Base-by-base conservation (phyloP, 2,888 invertebrate species). In the Portevinia maculata region DNA sequence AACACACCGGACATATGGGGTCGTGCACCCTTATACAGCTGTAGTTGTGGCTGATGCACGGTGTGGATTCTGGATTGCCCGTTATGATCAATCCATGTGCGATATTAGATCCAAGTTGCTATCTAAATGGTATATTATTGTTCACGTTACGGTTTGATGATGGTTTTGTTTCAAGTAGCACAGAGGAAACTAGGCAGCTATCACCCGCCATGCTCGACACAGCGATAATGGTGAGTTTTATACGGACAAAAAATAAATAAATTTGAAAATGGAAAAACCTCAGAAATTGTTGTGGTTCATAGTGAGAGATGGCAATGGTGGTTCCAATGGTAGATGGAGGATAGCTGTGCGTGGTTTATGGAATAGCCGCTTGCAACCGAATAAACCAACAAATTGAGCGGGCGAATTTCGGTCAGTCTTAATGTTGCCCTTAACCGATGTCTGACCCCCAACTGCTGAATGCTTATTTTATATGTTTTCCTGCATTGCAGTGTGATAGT, bases 351-450 rank as follows among this genome's bases (percentile, higher is more conserved):
- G 69, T 55, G 60, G 60, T 75, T 59, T 57, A 62, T 55, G 65
- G 67, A 9, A 62, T 46, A 37, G 62, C 44, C 50, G 67, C 52
- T 53, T 59, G 57, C 57, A 64, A 69, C 75, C 75, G 62, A 79
- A 70, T 64, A 70, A 81, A 59, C 76, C 76, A 71, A 70, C 76
- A 81, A 70, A 76, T 81, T 75, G 81, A 81, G 81, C 70, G 75
- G 70, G 64, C 52, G 81, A 81, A 70, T 70, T 53, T 76, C 70
- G 81, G 81, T 81, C 57, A 60, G 70, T 71, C 76, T 81, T 70
- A 76, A 81, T 81, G 65, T 70, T 53, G 15, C 76, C 70, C 59
- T 50, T 60, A 76, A 76, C 70, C 65, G 65, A 65, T 73, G 67
- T 41, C 59, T 41, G 59, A 32, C 34, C 55, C 6, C 15, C 37